Percentiles rank a stretch among this genome's conserved stretches.
phyloP scores from a whole-genome alignment of 2,888 invertebrate genomes.

The Aphodius sticticus region DNA sequence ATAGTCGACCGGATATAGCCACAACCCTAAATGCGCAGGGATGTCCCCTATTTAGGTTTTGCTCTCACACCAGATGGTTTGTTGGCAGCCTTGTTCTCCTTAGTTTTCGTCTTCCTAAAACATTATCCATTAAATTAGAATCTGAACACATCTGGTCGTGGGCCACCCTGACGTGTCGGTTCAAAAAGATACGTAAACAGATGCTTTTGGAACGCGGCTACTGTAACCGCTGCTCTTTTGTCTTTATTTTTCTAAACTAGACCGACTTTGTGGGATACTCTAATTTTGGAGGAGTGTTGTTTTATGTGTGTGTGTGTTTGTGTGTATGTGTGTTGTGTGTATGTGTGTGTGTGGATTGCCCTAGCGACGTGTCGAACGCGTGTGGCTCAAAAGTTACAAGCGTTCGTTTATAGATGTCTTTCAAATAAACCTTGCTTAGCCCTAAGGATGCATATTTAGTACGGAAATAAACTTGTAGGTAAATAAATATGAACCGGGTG shows the following conservation, averaged over 20 bases:
- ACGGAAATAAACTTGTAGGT: too few species aligned
- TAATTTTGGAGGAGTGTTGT: not conserved
- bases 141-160: constrained; percentile 15
- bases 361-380: too few species aligned
- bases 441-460: too few species aligned
- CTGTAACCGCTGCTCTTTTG: not conserved
- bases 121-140: constrained; percentile 8
- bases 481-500: too few species aligned
- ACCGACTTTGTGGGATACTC: not conserved
- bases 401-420: too few species aligned
- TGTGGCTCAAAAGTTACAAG: too few species aligned
- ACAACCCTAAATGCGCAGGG: constrained; percentile 16
- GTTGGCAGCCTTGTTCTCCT: constrained; percentile 20
- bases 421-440: too few species aligned
- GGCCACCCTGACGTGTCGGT: not conserved
- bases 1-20: constrained; percentile 5
- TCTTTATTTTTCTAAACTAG: not conserved
- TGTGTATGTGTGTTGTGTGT: not conserved
- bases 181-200: not conserved
- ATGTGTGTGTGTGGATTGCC: too few species aligned
- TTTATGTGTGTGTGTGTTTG: not conserved
- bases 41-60: constrained; percentile 14
- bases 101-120: not conserved
- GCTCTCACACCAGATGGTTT: not conserved
- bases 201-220: not conserved